Evolutionary conservation across 2,113 vertebrate genomes (phyloP), one percentile per base, ranked within the genome.

Genomic region (Thalassoma bifasciatum): DNA sequence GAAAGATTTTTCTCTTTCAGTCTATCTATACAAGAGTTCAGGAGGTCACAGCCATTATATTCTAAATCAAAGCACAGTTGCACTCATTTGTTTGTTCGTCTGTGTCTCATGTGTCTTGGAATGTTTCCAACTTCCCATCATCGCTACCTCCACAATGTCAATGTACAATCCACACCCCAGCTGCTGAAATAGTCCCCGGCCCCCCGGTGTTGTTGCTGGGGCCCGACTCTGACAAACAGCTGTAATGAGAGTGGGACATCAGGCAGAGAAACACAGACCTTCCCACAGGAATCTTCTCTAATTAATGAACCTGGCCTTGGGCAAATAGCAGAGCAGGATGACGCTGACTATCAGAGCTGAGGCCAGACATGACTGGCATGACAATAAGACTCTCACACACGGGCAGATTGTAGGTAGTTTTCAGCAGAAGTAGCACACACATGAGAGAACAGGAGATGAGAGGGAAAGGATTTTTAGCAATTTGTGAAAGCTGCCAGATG

Each of bases 221-320:
- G 67, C 64, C 80, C 78, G 77, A 46, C 76, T 87, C 82, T 73
- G 79, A 86, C 92, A 90, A 90, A 90, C 88, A 85, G 82, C 90
- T 91, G 92, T 86, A 89, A 92, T 90, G 86, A 92, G 86, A 92
- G 84, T 60, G 84, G 79, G 79, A 82, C 81, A 65, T 88, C 83
- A 56, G 90, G 86, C 87, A 84, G 88, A 88, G 84, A 82, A 84
- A 86, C 85, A 77, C 78, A 83, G 85, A 81, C 86, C 89, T 87
- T 92, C 92, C 91, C 91, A 75, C 57, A 84, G 86, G 89, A 92
- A 77, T 66, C 75, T 73, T 90, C 75, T 94, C 86, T 93, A 94
- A 94, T 94, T 94, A 94, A 94, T 93, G 89, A 94, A 92, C 84
- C 85, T 86, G 76, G 92, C 89, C 90, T 82, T 83, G 78, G 83